Percentiles rank a stretch among this genome's conserved stretches.
Conservation (phyloP, 2,113 vertebrate genomes). For the Nansenia antarctica region DNA sequence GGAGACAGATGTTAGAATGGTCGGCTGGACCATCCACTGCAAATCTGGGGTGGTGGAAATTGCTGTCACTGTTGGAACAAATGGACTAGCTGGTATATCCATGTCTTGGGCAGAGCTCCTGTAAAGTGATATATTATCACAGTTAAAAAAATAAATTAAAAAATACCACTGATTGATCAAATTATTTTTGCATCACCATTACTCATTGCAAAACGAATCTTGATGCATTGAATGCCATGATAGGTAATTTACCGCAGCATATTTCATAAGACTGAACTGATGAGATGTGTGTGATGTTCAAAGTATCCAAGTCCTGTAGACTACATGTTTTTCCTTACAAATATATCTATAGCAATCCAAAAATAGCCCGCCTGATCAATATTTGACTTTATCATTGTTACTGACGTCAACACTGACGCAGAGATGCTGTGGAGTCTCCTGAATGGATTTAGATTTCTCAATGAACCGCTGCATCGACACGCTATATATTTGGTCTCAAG, state of each 20-base stretch:
- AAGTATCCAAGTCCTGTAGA: slow-evolving; percentile 4
- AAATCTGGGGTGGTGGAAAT: slow-evolving; percentile 90
- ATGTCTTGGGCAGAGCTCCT: slow-evolving; percentile 84
- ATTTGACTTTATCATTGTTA: slow-evolving; percentile 91
- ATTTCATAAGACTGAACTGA: too few species aligned
- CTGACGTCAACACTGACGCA: slow-evolving; percentile 98
- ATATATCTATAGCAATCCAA: slow-evolving; percentile 61
- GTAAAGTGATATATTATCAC: slow-evolving; percentile 35
- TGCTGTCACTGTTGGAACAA: slow-evolving; percentile 90
- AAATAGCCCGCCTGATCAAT: slow-evolving; percentile 80
- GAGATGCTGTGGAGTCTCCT: slow-evolving; percentile 96
- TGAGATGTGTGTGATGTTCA: background rate
- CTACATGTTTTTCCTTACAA: slow-evolving; percentile 53
- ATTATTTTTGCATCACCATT: background rate
- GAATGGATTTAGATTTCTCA: slow-evolving; percentile 98
- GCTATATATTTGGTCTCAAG: slow-evolving; percentile 63
- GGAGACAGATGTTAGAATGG: slow-evolving; percentile 85
- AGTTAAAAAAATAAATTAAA: slow-evolving; percentile 9
- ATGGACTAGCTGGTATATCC: slow-evolving; percentile 75
- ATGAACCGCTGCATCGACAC: slow-evolving; percentile 92
- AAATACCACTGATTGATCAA: background rate
- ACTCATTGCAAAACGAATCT: background rate
- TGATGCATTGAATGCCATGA: background rate
- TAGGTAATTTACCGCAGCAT: background rate
- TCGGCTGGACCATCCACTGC: slow-evolving; percentile 94